phyloP scores from a whole-genome alignment of 1,140 invertebrate species.

The Drosophila virilis region DNA sequence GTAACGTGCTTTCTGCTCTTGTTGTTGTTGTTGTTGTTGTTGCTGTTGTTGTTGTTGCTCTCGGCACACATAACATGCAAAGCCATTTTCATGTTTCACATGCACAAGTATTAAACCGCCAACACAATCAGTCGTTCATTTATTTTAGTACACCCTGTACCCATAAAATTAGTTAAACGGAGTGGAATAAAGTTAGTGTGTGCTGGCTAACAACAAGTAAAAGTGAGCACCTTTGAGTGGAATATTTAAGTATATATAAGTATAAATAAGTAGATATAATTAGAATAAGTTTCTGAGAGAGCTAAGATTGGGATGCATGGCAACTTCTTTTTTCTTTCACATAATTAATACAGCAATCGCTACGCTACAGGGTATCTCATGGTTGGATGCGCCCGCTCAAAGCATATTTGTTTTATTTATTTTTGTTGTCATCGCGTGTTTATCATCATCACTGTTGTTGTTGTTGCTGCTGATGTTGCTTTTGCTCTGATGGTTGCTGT shows the following conservation, averaged over 20 bases:
- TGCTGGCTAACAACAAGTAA: not conserved
- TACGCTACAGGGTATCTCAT: not conserved
- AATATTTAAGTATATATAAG: no score
- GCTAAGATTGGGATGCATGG: no score
- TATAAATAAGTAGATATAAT: not conserved
- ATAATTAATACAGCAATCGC: not conserved
- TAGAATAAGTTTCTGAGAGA: no score
- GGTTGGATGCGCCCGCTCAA: not conserved
- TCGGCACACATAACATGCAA: conserved; percentile 61
- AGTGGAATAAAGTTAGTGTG: not conserved
- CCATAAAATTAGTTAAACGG: not conserved
- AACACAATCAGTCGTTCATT: conserved; percentile 68
- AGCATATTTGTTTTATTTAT: conserved; percentile 54
- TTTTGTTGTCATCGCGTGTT: conserved; percentile 62
- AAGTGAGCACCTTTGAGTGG: not conserved
- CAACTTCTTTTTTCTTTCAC: no score
- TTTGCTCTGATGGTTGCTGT: conserved; percentile 9
- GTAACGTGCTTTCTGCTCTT: conserved; percentile 51
- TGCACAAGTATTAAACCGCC: conserved; percentile 48
- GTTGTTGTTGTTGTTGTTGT: conserved; percentile 33
- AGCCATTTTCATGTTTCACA: conserved; percentile 70
- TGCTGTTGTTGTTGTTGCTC: conserved; percentile 18
- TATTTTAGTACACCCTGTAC: conserved; percentile 46
- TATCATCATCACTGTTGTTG: conserved; percentile 16
- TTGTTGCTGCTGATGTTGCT: conserved; percentile 40